Conservation (phyloP, 1,140 invertebrate species). For the Zaprionus lachaisei region DNA sequence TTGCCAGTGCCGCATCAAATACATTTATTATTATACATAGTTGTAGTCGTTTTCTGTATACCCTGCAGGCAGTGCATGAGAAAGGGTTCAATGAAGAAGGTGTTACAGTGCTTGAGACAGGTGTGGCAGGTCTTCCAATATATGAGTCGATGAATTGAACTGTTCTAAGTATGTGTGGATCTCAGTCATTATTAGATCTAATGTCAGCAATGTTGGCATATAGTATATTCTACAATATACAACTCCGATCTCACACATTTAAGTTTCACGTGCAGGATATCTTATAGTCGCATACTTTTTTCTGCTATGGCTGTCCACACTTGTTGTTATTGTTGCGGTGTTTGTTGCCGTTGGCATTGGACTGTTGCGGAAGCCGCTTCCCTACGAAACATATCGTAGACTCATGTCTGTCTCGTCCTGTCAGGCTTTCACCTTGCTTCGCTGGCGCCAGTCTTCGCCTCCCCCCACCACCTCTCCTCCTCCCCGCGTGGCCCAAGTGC, state of each 20-base stretch:
- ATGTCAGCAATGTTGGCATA: not conserved
- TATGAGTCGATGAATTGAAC: not conserved
- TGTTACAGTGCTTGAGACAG: too few relatives aligned
- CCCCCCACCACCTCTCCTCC: not conserved
- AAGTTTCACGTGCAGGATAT: not conserved
- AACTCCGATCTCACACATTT: not conserved
- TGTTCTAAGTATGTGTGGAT: not conserved
- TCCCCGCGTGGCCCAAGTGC: conserved; percentile 49
- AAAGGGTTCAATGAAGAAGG: too few relatives aligned
- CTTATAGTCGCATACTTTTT: not conserved
- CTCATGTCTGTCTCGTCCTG: conserved; percentile 39
- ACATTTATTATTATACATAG: conserved; percentile 50
- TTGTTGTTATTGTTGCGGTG: conserved; percentile 27
- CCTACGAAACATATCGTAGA: conserved; percentile 25
- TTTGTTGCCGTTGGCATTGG: conserved; percentile 74
- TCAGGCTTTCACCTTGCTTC: conserved; percentile 36
- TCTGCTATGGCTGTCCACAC: not conserved
- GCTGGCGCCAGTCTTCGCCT: conserved; percentile 38
- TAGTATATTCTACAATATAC: too few relatives aligned
- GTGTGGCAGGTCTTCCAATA: too few relatives aligned
- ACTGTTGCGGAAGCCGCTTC: conserved; percentile 45
- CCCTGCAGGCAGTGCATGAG: not conserved
- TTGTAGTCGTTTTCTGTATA: conserved; percentile 37
- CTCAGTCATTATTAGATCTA: not conserved
- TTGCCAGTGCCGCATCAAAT: conserved; percentile 73